A percentile compares a stretch with the other conserved stretches of the same genome.
Evolutionary conservation across 2,797 vertebrate genomes (phyloP).

Genomic region (Menidia menidia): DNA sequence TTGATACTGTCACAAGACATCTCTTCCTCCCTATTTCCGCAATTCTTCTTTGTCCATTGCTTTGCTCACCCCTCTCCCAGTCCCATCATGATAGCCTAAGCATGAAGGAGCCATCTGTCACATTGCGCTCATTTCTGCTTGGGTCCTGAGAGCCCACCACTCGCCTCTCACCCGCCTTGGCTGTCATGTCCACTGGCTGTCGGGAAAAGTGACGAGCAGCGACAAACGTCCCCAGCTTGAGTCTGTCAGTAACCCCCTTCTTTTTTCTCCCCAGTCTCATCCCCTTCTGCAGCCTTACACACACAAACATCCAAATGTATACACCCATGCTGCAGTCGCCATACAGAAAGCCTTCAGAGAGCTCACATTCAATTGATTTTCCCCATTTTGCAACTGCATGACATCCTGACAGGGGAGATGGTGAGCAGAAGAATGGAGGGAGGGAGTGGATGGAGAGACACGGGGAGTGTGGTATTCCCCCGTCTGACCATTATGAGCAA

Average conservation of each 20-base stretch:
- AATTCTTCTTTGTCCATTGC: conserved; percentile 64
- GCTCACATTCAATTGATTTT: conserved; percentile 74
- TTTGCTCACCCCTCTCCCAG: conserved; percentile 47
- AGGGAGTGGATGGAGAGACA: conserved; percentile 76
- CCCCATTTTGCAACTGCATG: conserved; percentile 68
- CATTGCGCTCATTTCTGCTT: conserved; percentile 72
- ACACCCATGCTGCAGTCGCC: conserved; percentile 42
- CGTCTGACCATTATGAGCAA: conserved; percentile 87
- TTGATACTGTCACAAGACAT: conserved; percentile 78
- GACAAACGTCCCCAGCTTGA: conserved; percentile 81
- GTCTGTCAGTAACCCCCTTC: conserved; percentile 69
- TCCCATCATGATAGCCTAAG: conserved; percentile 87
- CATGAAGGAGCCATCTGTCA: conserved; percentile 79
- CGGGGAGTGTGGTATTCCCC: conserved; percentile 75
- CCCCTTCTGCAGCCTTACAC: conserved; percentile 10
- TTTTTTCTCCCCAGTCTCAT: not conserved
- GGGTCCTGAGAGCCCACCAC: conserved; percentile 85
- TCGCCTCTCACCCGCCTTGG: conserved; percentile 86
- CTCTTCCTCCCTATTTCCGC: conserved; percentile 54
- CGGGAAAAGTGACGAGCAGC: conserved; percentile 76
- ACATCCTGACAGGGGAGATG: conserved; percentile 66
- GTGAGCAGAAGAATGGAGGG: conserved; percentile 50
- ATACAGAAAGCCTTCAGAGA: conserved; percentile 64
- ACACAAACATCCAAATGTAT: conserved; percentile 33
- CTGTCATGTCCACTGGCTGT: conserved; percentile 88